Conservation (phyloP, 2,888 invertebrate genomes). For the Cremastinae sp. region DNA sequence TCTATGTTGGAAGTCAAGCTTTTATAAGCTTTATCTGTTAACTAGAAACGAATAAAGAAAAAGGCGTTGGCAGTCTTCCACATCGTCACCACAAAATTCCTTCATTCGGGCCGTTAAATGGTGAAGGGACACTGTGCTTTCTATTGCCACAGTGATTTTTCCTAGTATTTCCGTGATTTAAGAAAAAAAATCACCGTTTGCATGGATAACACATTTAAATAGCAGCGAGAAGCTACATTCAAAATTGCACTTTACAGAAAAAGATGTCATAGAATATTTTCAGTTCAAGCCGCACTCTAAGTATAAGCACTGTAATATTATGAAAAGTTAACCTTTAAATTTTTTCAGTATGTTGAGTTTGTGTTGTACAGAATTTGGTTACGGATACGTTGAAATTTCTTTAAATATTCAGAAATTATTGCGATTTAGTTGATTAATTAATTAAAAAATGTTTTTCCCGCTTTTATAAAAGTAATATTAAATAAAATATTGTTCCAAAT, state of each 20-base stretch:
- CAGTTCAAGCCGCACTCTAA: constrained; percentile 30
- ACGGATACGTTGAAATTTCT: too few species aligned
- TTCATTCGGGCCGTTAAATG: constrained; percentile 74
- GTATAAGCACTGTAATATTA: constrained; percentile 28
- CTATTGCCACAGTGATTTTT: constrained; percentile 36
- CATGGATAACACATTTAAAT: constrained; percentile 80
- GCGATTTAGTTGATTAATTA: too few species aligned
- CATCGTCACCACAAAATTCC: constrained; percentile 79
- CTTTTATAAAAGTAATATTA: too few species aligned
- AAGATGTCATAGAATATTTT: not conserved
- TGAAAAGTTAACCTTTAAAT: too few species aligned
- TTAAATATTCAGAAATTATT: too few species aligned
- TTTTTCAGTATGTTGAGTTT: too few species aligned
- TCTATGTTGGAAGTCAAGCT: too few species aligned
- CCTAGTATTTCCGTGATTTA: constrained; percentile 75
- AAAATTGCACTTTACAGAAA: not conserved
- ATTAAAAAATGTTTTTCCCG: too few species aligned
- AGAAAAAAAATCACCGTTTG: constrained; percentile 77
- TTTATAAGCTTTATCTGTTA: constrained; percentile 76
- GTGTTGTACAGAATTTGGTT: too few species aligned
- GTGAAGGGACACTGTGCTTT: constrained; percentile 18
- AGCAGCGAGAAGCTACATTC: constrained; percentile 61
- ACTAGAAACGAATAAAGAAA: constrained; percentile 49
- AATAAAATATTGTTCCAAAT: too few species aligned
- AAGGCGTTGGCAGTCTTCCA: constrained; percentile 79